Percentiles rank a stretch among this genome's conserved stretches.
phyloP scores from a whole-genome alignment of 2,113 vertebrate genomes.

The Collichthys lucidus region DNA sequence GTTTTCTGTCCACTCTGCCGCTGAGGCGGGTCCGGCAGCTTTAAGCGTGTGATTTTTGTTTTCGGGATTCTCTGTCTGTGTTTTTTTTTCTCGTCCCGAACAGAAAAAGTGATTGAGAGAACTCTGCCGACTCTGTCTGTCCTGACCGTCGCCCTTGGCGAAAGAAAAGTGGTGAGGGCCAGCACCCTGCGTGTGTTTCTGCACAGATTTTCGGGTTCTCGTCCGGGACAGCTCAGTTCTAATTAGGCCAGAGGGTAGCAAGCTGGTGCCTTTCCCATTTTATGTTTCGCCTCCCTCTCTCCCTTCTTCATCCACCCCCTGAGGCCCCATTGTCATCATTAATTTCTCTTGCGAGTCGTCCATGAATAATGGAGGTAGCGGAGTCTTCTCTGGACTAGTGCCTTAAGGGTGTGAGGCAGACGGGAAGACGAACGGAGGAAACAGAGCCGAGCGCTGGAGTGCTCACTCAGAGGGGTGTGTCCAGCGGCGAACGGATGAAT shows the following conservation, averaged over 20 bases:
- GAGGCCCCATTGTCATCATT: slow-evolving; percentile 71
- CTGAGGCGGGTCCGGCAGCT: slow-evolving; percentile 14
- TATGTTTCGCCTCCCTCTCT: slow-evolving; percentile 10
- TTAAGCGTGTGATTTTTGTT: slow-evolving; percentile 5
- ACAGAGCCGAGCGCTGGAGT: not conserved
- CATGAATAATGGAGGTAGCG: slow-evolving; percentile 63
- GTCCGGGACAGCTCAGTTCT: slow-evolving; percentile 20
- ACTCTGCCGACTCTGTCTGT: slow-evolving; percentile 11
- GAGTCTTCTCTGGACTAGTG: slow-evolving; percentile 66
- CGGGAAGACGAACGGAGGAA: not conserved
- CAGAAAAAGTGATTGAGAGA: slow-evolving; percentile 6
- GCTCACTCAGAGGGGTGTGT: slow-evolving; percentile 43
- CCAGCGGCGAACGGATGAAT: slow-evolving; percentile 47
- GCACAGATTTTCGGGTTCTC: not conserved
- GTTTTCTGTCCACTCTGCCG: slow-evolving; percentile 10
- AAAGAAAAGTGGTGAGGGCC: slow-evolving; percentile 18
- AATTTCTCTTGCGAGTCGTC: slow-evolving; percentile 49
- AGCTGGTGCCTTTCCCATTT: slow-evolving; percentile 55
- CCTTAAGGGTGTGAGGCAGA: slow-evolving; percentile 56
- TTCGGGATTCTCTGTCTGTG: not conserved
- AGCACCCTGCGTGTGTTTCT: not conserved
- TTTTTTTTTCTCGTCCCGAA: not conserved
- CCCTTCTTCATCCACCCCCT: slow-evolving; percentile 20
- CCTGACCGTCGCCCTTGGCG: not conserved
- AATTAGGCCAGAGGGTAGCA: slow-evolving; percentile 53